Conservation (phyloP, 2,888 invertebrate genomes). For the Macaria liturata region DNA sequence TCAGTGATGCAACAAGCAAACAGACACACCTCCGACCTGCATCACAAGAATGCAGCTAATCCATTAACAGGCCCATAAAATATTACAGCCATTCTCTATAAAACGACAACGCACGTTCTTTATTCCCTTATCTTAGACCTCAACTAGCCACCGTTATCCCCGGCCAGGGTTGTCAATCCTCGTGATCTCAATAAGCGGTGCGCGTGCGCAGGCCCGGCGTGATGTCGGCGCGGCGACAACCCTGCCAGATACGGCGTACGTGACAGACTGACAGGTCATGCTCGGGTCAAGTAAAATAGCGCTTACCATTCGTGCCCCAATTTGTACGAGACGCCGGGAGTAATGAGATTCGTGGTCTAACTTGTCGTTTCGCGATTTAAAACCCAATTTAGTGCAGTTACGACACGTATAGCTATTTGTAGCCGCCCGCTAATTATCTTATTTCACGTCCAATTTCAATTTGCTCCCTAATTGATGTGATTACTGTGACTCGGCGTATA, state of each 20-base stretch:
- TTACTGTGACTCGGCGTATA: constrained; percentile 4
- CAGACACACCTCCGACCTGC: constrained; percentile 11
- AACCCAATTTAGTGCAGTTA: constrained; percentile 15
- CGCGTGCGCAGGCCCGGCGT: constrained; percentile 49
- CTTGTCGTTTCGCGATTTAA: constrained; percentile 24
- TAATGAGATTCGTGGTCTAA: constrained; percentile 21
- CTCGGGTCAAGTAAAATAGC: constrained; percentile 33
- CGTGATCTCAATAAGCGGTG: constrained; percentile 56
- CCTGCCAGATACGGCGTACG: constrained; percentile 47
- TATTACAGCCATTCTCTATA: constrained; percentile 33
- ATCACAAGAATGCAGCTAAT: constrained; percentile 32
- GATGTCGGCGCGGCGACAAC: constrained; percentile 39
- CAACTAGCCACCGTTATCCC: constrained; percentile 56
- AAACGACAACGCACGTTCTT: constrained; percentile 38
- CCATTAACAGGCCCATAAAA: constrained; percentile 28
- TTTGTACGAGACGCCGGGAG: constrained; percentile 26
- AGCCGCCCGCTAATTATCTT: constrained; percentile 10
- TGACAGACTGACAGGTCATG: constrained; percentile 40
- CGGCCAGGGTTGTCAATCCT: constrained; percentile 49
- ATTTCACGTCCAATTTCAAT: constrained; percentile 10
- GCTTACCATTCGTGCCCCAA: constrained; percentile 29
- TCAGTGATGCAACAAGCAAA: background rate
- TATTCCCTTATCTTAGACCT: constrained; percentile 38
- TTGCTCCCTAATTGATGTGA: constrained; percentile 15
- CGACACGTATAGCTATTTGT: constrained; percentile 3